A percentile compares a stretch with the other conserved stretches of the same genome.
phyloP scores from a whole-genome alignment of 1,140 invertebrate species.

The Philotrypesis tridentata region DNA sequence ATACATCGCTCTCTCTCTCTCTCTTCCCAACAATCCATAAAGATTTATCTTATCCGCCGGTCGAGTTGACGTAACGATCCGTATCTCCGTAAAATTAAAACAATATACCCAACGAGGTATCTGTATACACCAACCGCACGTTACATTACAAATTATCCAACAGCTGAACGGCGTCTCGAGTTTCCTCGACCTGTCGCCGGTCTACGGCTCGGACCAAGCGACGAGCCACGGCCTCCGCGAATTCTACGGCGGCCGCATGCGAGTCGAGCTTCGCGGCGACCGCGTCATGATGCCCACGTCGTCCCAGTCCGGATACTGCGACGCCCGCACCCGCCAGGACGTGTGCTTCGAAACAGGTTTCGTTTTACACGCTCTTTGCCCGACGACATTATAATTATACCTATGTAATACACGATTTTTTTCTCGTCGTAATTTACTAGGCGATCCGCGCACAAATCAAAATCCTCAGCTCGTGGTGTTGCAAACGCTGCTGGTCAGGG shows the following conservation, averaged over 20 bases:
- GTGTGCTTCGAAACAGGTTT: slow-evolving; percentile 82
- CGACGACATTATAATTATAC: too few species aligned
- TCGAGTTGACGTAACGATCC: too few species aligned
- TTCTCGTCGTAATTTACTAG: slow-evolving; percentile 73
- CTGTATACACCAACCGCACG: too few species aligned
- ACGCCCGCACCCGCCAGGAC: slow-evolving; percentile 72
- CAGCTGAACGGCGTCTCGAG: slow-evolving; percentile 87
- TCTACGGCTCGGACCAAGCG: slow-evolving; percentile 84
- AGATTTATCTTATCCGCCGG: too few species aligned
- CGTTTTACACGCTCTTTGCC: too few species aligned
- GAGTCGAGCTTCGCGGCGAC: slow-evolving; percentile 77
- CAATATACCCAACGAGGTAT: too few species aligned
- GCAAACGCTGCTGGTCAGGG: slow-evolving; percentile 88
- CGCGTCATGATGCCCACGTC: slow-evolving; percentile 82
- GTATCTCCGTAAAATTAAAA: not conserved
- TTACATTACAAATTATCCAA: too few species aligned
- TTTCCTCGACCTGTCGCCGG: slow-evolving; percentile 87
- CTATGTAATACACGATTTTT: not conserved
- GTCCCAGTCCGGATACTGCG: slow-evolving; percentile 77
- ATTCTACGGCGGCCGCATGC: slow-evolving; percentile 79
- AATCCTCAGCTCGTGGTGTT: slow-evolving; percentile 86
- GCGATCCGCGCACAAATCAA: slow-evolving; percentile 91
- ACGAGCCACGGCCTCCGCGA: slow-evolving; percentile 79
- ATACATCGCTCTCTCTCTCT: too few species aligned
- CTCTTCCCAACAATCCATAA: too few species aligned